phyloP scores from a whole-genome alignment of 1,140 invertebrate species.

The Drosophila sturtevanti region DNA sequence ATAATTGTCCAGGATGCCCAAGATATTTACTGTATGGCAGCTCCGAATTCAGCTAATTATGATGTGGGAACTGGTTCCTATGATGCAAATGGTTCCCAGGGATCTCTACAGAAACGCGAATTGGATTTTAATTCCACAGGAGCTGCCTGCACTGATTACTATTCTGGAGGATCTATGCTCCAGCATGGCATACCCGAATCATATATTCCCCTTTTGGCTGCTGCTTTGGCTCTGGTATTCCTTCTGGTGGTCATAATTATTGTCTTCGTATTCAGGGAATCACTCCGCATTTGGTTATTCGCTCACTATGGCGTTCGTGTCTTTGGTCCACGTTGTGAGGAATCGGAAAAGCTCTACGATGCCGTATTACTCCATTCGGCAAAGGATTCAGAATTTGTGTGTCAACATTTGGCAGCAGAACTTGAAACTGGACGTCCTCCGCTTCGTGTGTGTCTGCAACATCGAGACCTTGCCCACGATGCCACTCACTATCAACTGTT shows the following conservation, averaged over 20 bases:
- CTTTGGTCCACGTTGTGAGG: constrained; percentile 87
- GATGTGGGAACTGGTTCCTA: constrained; percentile 61
- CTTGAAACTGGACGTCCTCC: constrained; percentile 89
- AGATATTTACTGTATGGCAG: constrained; percentile 91
- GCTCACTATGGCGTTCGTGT: constrained; percentile 93
- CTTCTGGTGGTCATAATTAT: constrained; percentile 89
- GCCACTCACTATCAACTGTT: constrained; percentile 88
- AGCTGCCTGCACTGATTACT: constrained; percentile 90
- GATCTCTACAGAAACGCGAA: constrained; percentile 84
- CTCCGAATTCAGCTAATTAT: constrained; percentile 83
- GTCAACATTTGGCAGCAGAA: constrained; percentile 91
- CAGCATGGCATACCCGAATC: constrained; percentile 92
- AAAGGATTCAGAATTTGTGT: constrained; percentile 94
- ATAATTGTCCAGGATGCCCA: constrained; percentile 90
- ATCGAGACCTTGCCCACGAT: constrained; percentile 88
- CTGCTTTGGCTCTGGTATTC: constrained; percentile 88
- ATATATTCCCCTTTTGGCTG: constrained; percentile 92
- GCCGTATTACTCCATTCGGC: constrained; percentile 96
- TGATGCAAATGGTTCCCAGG: background rate
- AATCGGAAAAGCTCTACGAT: constrained; percentile 94
- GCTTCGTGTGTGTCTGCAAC: constrained; percentile 93
- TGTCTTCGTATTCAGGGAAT: constrained; percentile 92
- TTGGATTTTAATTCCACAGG: constrained; percentile 90
- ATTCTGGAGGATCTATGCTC: constrained; percentile 91
- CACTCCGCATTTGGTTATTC: constrained; percentile 93